Base-by-base conservation (phyloP, 2,113 vertebrate genomes). In the Dasyurus viverrinus region DNA sequence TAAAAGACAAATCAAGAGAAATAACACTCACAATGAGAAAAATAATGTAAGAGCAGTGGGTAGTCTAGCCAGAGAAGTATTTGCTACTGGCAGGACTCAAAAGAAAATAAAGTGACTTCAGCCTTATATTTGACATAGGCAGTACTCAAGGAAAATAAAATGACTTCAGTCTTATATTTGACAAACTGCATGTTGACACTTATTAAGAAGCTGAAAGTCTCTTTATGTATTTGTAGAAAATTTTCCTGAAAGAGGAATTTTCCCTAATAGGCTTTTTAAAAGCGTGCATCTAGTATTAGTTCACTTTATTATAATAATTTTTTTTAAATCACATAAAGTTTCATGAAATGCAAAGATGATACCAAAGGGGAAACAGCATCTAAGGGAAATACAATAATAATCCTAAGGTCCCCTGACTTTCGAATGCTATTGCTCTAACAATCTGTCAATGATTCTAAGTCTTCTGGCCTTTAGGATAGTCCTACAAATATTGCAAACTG, bases 341-440 rank as follows among this genome's bases (percentile, higher is more conserved):
- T 57, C 53, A 92, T 92, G 95, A 94, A 23, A 84, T 90, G 57
- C 36, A 95, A 91, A 97, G 95, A 93, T 25, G 27, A 89, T 47
- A 52, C 50, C 50, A 10, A 52, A 52, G 10, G 50, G 9, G 50
- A 9, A 10, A 52, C 50, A 52, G 50, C 50, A 52, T 52, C 50
- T 52, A 52, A 52, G 50, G 50, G 50, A 52, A 52, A 52, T 52
- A 52, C 11, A 52, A 9, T 52, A 52, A 52, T 52, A 52, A 52
- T 52, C 50, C 50, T 52, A 52, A 50, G 8, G 50, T 4, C 8
- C 50, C 50, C 10, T 52, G 50, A 52, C 50, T 9, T 52, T 52
- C 10, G 10, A 52, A 52, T 52, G 50, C 50, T 52, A 52, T 52
- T 52, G 50, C 6, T 52, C 50, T 52, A 48, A 3, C 48, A 48